Base-by-base conservation (phyloP, 2,888 invertebrate species). In the Oligia latruncula region DNA sequence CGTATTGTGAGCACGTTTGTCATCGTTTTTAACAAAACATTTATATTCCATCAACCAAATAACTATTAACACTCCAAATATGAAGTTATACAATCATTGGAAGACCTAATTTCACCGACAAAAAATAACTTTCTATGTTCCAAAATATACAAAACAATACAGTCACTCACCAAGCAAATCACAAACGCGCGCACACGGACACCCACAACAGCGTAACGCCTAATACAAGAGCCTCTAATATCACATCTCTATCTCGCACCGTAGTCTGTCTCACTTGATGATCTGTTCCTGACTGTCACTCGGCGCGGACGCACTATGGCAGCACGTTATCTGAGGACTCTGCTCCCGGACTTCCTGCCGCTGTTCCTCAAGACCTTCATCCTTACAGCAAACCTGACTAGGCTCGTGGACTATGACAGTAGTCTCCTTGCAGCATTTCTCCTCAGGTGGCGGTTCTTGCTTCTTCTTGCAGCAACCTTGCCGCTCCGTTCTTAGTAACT, bases 241-340 rank as follows among this genome's bases (percentile, higher is more conserved):
- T 86, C 81, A 84, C 66, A 62, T 72, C 52, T 75, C 52, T 58
- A 43, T 60, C 17, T 23, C 49, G n/a, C 62, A 65, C 23, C 9
- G 40, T 43, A 55, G 49, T 76, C 35, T 76, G 20, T 71, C 46
- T 87, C 85, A 89, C 85, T 93, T 92, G 58, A 95, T 89, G 68
- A 97, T 96, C 80, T 96, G 95, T 82, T 96, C 96, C 83, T 96
- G 96, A 82, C 96, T 96, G 40, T 95, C 96, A 23, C 94, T 93
- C 3, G 93, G 88, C 11, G 89, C 81, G 0, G 92, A 90, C 78
- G 91, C 77, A 82, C 93, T 92, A 74, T 93, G 94, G 81, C 96
- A 96, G 88, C 96, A 97, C 20, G 94, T 93, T 65, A 96, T 93
- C 82, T 95, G 94, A 1, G 96, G 96, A 77, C 95, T 96, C 60